A percentile compares a stretch with the other conserved stretches of the same genome.
phyloP scores from a whole-genome alignment of 2,888 invertebrate species.

The Meiosimyza platycephala region DNA sequence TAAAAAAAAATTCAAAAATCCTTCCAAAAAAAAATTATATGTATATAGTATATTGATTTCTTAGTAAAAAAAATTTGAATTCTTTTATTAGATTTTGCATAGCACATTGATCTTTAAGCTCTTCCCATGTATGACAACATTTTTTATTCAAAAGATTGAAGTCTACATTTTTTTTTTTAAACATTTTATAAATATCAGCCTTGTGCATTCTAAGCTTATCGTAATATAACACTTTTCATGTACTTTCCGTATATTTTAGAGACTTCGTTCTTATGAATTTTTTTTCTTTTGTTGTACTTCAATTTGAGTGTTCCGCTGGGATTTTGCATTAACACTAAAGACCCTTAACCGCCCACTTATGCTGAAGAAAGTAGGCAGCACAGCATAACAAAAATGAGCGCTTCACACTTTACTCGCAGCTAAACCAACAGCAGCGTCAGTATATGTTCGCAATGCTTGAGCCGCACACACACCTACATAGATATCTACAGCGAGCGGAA shows the following conservation, averaged over 20 bases:
- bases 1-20: too few species aligned
- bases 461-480: neutral
- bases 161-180: too few species aligned
- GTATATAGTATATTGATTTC: too few species aligned
- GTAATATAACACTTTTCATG: neutral
- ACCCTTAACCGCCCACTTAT: conserved; percentile 25
- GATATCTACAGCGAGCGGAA: neutral
- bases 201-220: neutral
- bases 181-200: too few species aligned
- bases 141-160: too few species aligned
- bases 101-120: neutral
- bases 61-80: too few species aligned
- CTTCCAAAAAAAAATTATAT: too few species aligned
- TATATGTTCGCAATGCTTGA: neutral
- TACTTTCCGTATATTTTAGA: neutral
- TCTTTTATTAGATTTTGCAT: neutral
- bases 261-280: conserved; percentile 1
- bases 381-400: neutral
- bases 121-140: neutral
- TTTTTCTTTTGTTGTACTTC: neutral
- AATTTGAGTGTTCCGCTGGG: conserved; percentile 9
- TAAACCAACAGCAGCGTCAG: neutral
- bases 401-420: neutral
- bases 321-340: conserved; percentile 23
- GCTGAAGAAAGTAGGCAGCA: neutral